phyloP scores from a whole-genome alignment of 2,888 invertebrate species.

The Trachelus tabidus region DNA sequence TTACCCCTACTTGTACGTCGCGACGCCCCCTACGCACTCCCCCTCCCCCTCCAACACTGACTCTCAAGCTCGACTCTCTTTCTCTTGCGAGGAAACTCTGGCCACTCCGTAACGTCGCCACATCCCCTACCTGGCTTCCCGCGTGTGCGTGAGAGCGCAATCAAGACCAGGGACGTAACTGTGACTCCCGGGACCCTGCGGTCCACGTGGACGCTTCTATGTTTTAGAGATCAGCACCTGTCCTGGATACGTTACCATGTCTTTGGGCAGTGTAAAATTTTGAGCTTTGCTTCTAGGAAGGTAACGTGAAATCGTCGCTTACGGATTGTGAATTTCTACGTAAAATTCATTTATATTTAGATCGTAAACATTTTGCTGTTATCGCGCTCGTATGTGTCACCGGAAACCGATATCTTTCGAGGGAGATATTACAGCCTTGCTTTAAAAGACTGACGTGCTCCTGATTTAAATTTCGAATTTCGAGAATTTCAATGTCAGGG shows the following conservation, averaged over 20 bases:
- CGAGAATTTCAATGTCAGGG: neutral
- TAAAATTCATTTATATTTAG: neutral
- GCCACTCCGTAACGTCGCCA: constrained; percentile 23
- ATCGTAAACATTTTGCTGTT: neutral
- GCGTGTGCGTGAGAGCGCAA: constrained; percentile 39
- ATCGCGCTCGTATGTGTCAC: neutral
- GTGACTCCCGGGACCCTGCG: neutral
- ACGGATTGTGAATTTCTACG: neutral
- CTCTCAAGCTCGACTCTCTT: constrained; percentile 23
- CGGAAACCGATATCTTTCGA: neutral
- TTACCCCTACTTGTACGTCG: neutral
- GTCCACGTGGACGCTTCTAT: neutral
- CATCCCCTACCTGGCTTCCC: constrained; percentile 37
- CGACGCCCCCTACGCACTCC: constrained; percentile 18
- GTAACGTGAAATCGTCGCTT: neutral
- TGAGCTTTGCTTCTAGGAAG: neutral
- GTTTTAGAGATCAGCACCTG: neutral
- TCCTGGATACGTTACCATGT: neutral
- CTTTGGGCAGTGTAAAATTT: neutral
- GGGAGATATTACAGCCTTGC: neutral
- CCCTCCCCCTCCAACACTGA: constrained; percentile 26
- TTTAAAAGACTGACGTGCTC: neutral
- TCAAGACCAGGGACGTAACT: constrained; percentile 39
- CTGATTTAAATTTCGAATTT: neutral
- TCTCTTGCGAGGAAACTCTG: neutral